Base-by-base conservation (phyloP, 2,797 vertebrate genomes). In the Pseudochaenichthys georgianus region DNA sequence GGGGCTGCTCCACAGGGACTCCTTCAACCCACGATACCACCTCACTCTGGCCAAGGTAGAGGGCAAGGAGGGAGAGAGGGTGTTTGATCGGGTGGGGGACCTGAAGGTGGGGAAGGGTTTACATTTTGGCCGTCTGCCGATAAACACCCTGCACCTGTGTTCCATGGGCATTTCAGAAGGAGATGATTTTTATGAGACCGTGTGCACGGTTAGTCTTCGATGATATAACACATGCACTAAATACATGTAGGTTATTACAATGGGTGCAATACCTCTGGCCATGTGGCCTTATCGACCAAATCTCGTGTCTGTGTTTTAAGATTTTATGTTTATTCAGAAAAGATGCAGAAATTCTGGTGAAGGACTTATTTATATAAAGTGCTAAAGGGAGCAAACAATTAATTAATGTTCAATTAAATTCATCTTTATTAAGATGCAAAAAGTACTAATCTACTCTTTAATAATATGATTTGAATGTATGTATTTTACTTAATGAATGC, bases 31-130 rank as follows among this genome's bases (percentile, higher is more conserved):
- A 0, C 89, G 78, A 43, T 95, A 95, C 84, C 96, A 97, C 82
- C 93, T 97, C 58, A 97, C 96, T 0, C 77, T 97, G 80, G 96
- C 95, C 77, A 96, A 96, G 81, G 75, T 94, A 13, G 61, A 8
- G 9, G 43, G 4, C 4, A 1, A 0, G 0, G 75, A 83, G 0
- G 77, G 7, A 5, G 90, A 86, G 10, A 83, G 82, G 64, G 54
- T 92, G 11, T 94, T 95, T 79, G 64, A 78, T 17, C 83, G 82
- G 1, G 90, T 92, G 15, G 83, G 82, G 9, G 69, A 84, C 42
- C 70, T 95, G 42, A 94, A 86, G 85, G 82, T 89, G 77, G 90
- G 92, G 11, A 94, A 92, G 73, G 87, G 89, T 2, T 55, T 93
- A 7, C 93, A 94, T 70, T 94, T 96, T 50, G 96, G 96, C 2